phyloP scores from a whole-genome alignment of 2,113 vertebrate species.

The Gavialis gangeticus region DNA sequence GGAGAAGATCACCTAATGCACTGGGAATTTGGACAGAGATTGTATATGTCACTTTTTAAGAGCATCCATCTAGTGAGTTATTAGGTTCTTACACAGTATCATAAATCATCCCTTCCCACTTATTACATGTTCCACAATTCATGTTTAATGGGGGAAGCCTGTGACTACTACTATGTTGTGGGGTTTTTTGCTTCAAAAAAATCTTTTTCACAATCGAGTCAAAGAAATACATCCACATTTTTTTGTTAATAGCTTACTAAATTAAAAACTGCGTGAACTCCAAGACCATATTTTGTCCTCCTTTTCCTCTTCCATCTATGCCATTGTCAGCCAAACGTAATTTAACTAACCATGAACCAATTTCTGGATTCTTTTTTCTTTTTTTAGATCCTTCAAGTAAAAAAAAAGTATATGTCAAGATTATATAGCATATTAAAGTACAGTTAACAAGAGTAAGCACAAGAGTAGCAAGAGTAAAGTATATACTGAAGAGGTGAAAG shows the following conservation, averaged over 20 bases:
- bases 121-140: too few relatives aligned
- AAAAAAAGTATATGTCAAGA: background rate
- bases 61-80: too few relatives aligned
- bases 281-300: slow-evolving; percentile 27
- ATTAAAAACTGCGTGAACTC: slow-evolving; percentile 53
- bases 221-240: background rate
- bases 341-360: slow-evolving; percentile 67
- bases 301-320: slow-evolving; percentile 57
- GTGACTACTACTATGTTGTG: too few relatives aligned
- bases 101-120: too few relatives aligned
- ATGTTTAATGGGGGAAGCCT: too few relatives aligned
- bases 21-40: too few relatives aligned
- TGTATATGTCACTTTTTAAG: too few relatives aligned
- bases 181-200: too few relatives aligned
- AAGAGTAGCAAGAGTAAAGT: background rate
- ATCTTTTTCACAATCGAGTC: too few relatives aligned
- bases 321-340: slow-evolving; percentile 68
- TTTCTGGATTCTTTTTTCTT: background rate
- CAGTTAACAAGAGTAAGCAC: too few relatives aligned
- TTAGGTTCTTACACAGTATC: background rate
- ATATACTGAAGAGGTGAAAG: background rate
- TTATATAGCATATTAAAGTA: background rate
- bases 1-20: too few relatives aligned
- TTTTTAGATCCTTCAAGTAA: slow-evolving; percentile 52
- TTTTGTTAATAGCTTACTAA: slow-evolving; percentile 47